A percentile compares a stretch with the other conserved stretches of the same genome.
These are phyloP conservation scores for Gortyna flavago DNA, from an alignment of 2,888 invertebrate genomes.

Conservation along the genomic window DNA sequence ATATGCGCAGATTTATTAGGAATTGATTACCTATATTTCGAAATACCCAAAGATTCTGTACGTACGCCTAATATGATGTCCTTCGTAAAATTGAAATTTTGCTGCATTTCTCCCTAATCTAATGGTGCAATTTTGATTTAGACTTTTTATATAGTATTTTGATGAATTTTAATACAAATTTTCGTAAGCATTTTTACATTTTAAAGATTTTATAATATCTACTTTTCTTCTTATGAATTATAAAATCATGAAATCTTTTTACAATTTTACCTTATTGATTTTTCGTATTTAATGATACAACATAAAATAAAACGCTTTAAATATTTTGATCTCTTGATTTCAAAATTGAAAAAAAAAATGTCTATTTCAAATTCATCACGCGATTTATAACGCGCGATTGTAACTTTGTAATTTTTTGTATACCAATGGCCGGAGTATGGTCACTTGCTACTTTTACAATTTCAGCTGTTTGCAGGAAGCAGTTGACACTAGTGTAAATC, in stretches of 20 bases:
- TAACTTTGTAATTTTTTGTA: background rate
- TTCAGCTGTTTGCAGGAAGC: background rate
- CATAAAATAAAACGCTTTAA: constrained; percentile 38
- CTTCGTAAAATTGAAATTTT: constrained; percentile 7
- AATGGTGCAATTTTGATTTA: constrained; percentile 66
- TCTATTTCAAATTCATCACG: background rate
- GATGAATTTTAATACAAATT: constrained; percentile 48
- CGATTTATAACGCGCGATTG: background rate
- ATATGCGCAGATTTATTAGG: constrained; percentile 10
- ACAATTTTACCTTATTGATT: constrained; percentile 23
- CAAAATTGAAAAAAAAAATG: background rate
- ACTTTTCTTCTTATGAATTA: constrained; percentile 39
- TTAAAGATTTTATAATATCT: constrained; percentile 29
- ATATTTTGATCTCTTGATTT: constrained; percentile 55
- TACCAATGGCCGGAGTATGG: background rate
- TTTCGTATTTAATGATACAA: constrained; percentile 34
- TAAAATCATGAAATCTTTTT: constrained; percentile 42
- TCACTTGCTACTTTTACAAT: background rate
- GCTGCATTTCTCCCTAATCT: constrained; percentile 34
- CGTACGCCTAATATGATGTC: constrained; percentile 5
- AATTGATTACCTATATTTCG: constrained; percentile 30
- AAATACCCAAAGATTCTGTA: constrained; percentile 43
- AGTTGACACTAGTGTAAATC: background rate
- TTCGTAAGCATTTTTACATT: constrained; percentile 41
- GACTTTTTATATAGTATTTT: constrained; percentile 52